A percentile compares a stretch with the other conserved stretches of the same genome.
phyloP scores from a whole-genome alignment of 2,113 vertebrate species.

The Tonatia bakeri region DNA sequence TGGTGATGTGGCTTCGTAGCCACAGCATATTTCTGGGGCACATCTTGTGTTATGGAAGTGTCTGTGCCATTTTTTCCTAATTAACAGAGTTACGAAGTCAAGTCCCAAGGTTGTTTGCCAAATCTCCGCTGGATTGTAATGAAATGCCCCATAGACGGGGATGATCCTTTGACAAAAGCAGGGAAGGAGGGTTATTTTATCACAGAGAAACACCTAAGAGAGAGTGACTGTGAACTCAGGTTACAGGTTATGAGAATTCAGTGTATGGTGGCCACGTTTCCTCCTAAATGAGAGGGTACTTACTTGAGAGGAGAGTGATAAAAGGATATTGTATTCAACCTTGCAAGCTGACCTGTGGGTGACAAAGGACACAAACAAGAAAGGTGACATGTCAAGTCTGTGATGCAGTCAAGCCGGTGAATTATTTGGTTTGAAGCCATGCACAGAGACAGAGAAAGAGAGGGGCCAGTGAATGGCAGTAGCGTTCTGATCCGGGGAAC shows the following conservation, averaged over 20 bases:
- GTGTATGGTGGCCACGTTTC: conserved; percentile 42
- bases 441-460: conserved; percentile 70
- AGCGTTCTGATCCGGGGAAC: not conserved
- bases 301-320: conserved; percentile 87
- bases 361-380: conserved; percentile 83
- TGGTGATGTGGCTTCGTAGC: not conserved
- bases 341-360: conserved; percentile 94
- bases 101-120: not conserved
- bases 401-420: conserved; percentile 82
- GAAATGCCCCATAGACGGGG: not conserved
- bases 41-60: not conserved
- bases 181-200: not conserved
- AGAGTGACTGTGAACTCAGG: conserved; percentile 40
- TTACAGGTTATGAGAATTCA: conserved; percentile 38
- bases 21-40: not conserved
- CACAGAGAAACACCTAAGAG: not conserved
- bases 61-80: not conserved
- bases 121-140: not conserved
- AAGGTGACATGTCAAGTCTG: conserved; percentile 80
- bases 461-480: not conserved
- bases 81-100: not conserved
- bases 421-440: conserved; percentile 81
- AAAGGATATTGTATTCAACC: conserved; percentile 88
- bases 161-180: not conserved
- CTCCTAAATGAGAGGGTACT: conserved; percentile 79